phyloP scores from a whole-genome alignment of 2,797 vertebrate genomes.

The Syngnathus rostellatus region DNA sequence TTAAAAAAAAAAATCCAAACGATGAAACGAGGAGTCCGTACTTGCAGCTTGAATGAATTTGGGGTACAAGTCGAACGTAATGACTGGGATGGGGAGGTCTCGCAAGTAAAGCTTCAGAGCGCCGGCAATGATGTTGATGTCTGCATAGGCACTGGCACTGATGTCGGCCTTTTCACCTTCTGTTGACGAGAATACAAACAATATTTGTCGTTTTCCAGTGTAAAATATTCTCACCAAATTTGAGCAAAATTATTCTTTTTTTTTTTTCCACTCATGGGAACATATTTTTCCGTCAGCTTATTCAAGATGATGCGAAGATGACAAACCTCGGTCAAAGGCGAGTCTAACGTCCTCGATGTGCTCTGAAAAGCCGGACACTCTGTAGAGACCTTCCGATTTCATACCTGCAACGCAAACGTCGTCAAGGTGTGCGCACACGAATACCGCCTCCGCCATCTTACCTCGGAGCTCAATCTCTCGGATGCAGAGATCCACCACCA shows the following conservation, averaged over 20 bases:
- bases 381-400: conserved; percentile 91
- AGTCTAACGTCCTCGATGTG: conserved; percentile 95
- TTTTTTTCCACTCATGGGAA: not conserved
- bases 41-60: conserved; percentile 97
- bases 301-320: conserved; percentile 11
- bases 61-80: conserved; percentile 92
- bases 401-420: conserved; percentile 70
- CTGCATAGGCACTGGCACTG: conserved; percentile 83
- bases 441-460: conserved; percentile 37
- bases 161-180: conserved; percentile 96
- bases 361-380: conserved; percentile 95
- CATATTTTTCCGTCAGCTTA: not conserved
- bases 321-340: conserved; percentile 90
- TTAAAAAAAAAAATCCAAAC: not conserved
- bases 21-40: conserved; percentile 57
- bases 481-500: conserved; percentile 97
- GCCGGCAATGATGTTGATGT: conserved; percentile 98
- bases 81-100: conserved; percentile 95
- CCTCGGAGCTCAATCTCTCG: conserved; percentile 96
- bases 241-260: too few relatives aligned
- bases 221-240: too few relatives aligned
- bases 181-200: conserved; percentile 47
- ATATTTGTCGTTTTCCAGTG: not conserved
- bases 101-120: conserved; percentile 97
- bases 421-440: too few relatives aligned